Percentiles rank a stretch among this genome's conserved stretches.
Conservation (phyloP, 2,888 invertebrate species). For the Caenorhabditis sp. region DNA sequence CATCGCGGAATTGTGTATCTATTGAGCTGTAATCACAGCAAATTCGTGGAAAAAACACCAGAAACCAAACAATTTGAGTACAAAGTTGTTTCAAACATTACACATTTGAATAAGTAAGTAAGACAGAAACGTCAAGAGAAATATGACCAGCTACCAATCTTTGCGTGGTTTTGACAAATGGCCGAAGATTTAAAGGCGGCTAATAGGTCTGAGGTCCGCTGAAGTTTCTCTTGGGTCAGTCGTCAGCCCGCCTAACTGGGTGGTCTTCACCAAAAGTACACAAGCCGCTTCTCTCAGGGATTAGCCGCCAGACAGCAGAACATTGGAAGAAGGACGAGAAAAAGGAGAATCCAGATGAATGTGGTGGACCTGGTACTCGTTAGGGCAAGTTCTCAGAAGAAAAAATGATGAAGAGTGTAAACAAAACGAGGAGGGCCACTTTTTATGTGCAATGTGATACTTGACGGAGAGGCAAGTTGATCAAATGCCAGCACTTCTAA, state of each 20-base stretch:
- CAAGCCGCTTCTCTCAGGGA: slow-evolving; percentile 16
- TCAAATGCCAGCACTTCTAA: no score
- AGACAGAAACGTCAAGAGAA: no score
- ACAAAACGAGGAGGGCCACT: neutral
- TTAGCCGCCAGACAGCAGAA: no score
- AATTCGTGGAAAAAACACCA: no score
- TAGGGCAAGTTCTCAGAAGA: slow-evolving; percentile 14
- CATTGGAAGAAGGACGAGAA: slow-evolving; percentile 19
- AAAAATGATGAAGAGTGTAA: slow-evolving; percentile 5
- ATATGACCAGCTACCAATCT: no score
- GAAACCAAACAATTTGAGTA: no score
- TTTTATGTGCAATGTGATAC: slow-evolving; percentile 12
- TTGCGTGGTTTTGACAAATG: slow-evolving; percentile 55
- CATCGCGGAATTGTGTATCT: no score
- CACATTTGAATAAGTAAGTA: slow-evolving; percentile 27
- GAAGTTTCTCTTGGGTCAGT: slow-evolving; percentile 33
- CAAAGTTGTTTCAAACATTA: slow-evolving; percentile 3
- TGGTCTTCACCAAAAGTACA: no score
- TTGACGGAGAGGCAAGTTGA: no score
- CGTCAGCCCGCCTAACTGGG: slow-evolving; percentile 19
- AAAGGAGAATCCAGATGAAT: no score
- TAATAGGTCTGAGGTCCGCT: slow-evolving; percentile 50
- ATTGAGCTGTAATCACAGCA: no score
- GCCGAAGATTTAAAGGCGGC: slow-evolving; percentile 37
- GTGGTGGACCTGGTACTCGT: slow-evolving; percentile 26